Evolutionary conservation across 1,140 invertebrate species (phyloP).

Genomic region (Drosophila oshimai): DNA sequence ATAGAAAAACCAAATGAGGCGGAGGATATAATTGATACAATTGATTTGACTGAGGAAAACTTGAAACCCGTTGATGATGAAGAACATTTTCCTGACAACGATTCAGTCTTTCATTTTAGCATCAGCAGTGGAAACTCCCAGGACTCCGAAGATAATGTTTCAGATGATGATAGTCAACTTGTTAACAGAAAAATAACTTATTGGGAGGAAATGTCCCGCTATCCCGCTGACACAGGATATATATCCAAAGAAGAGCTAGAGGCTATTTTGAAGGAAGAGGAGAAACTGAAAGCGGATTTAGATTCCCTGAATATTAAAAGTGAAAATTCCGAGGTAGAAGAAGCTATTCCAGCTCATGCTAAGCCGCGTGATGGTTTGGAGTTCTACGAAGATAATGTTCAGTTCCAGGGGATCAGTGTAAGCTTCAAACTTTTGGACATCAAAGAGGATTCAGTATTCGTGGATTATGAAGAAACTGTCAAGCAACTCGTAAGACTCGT

Average conservation of each 20-base stretch:
- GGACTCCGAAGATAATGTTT: not conserved
- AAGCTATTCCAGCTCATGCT: not conserved
- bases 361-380: conserved; percentile 2
- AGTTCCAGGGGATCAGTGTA: not conserved
- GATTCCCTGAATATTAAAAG: not conserved
- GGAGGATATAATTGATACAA: too few relatives aligned
- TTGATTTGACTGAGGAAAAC: not conserved
- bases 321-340: not conserved
- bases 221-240: conserved; percentile 21
- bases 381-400: conserved; percentile 15
- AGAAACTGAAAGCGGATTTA: not conserved
- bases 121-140: not conserved
- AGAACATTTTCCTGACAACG: not conserved
- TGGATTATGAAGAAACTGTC: conserved; percentile 24
- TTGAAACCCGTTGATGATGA: not conserved
- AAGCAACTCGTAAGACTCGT: conserved; percentile 1
- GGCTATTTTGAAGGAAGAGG: not conserved
- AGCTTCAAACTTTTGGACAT: not conserved
- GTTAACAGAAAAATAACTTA: not conserved
- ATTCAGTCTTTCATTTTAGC: not conserved
- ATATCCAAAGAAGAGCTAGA: not conserved
- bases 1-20: not conserved
- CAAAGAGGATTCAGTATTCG: not conserved
- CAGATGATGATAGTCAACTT: not conserved
- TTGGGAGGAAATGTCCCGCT: conserved; percentile 15